These are phyloP conservation scores for Atherinomorus stipes DNA, from an alignment of 2,113 vertebrate genomes.

Conservation along the genomic window DNA sequence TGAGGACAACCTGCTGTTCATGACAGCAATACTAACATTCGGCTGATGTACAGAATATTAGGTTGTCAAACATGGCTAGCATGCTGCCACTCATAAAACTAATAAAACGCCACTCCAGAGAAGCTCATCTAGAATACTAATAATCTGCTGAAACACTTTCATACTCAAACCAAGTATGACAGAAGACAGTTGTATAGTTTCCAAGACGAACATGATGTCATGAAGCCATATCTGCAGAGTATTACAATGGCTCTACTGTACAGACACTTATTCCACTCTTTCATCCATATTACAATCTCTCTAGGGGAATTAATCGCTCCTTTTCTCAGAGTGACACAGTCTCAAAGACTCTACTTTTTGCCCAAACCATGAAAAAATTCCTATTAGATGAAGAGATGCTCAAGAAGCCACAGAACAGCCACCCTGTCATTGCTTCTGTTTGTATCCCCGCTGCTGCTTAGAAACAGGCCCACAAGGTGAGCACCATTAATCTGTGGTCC, in stretches of 20 bases:
- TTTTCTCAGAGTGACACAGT: conserved; percentile 53
- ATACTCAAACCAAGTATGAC: conserved; percentile 32
- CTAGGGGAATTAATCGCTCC: conserved; percentile 40
- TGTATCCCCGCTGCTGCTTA: conserved; percentile 67
- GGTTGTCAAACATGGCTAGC: not conserved
- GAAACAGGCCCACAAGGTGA: conserved; percentile 70
- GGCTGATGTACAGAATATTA: conserved; percentile 15
- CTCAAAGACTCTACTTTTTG: conserved; percentile 19
- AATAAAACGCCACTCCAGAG: conserved; percentile 18
- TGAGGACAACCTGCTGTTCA: accelerated
- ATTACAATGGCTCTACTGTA: conserved; percentile 66
- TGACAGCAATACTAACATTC: not conserved
- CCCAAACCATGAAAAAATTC: conserved; percentile 62
- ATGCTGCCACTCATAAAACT: not conserved
- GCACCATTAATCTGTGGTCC: conserved; percentile 33
- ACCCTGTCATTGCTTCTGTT: conserved; percentile 62
- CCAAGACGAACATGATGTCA: conserved; percentile 61
- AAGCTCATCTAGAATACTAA: conserved; percentile 26
- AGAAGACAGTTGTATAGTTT: conserved; percentile 58
- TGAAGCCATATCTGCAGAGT: conserved; percentile 21
- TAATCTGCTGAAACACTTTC: conserved; percentile 16
- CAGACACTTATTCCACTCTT: conserved; percentile 21
- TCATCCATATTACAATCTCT: conserved; percentile 33
- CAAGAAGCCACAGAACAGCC: conserved; percentile 29
- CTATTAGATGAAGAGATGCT: conserved; percentile 63